Conservation (phyloP, 2,888 invertebrate genomes). For the Hirudinaria manillensis region DNA sequence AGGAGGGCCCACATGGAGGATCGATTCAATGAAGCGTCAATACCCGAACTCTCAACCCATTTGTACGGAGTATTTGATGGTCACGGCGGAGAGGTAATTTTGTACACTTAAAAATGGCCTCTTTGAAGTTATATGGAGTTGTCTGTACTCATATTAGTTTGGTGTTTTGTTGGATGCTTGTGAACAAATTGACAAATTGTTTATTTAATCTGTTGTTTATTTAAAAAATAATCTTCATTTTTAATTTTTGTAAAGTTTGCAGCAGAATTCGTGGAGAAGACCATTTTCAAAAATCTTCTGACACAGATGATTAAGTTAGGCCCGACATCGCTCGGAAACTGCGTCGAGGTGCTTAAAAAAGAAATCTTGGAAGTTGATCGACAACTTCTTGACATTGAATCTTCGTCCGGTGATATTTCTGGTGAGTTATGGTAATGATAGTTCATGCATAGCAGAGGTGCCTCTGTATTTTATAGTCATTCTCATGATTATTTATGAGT, state of each 20-base stretch:
- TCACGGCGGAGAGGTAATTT: constrained; percentile 67
- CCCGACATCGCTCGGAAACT: background rate
- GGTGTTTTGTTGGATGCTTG: background rate
- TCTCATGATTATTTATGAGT: too few species aligned
- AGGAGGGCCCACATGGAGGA: constrained; percentile 88
- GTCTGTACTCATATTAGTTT: background rate
- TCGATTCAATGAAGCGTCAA: constrained; percentile 78
- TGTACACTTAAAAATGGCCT: background rate
- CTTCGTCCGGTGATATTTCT: constrained; percentile 65
- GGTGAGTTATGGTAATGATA: constrained; percentile 49
- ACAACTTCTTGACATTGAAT: constrained; percentile 73
- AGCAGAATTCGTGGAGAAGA: constrained; percentile 83
- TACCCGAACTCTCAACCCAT: constrained; percentile 76
- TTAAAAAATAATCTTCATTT: background rate
- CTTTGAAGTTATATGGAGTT: background rate
- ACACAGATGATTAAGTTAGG: constrained; percentile 37
- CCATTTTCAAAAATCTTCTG: constrained; percentile 64
- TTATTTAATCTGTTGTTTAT: too few species aligned
- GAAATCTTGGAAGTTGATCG: constrained; percentile 79
- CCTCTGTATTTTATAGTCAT: too few species aligned
- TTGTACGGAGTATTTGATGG: constrained; percentile 90
- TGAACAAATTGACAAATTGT: too few species aligned
- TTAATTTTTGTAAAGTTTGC: constrained; percentile 58
- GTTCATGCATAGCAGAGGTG: too few species aligned
- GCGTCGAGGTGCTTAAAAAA: constrained; percentile 65